A percentile compares a stretch with the other conserved stretches of the same genome.
Evolutionary conservation across 2,113 vertebrate species (phyloP).

Genomic region (Thunnus maccoyii): DNA sequence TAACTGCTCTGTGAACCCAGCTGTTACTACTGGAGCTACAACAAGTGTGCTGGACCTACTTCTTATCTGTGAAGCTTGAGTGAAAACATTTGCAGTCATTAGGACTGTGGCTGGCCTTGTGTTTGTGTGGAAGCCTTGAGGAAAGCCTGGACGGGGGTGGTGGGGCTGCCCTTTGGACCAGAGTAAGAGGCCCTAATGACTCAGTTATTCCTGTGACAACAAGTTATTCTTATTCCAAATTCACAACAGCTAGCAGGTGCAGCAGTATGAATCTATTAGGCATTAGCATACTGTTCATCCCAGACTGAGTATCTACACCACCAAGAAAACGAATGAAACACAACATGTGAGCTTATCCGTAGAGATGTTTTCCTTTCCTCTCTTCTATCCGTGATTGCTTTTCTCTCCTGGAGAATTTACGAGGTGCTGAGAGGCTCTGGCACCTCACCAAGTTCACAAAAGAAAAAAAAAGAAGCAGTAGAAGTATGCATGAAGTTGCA

Average conservation of each 20-base stretch:
- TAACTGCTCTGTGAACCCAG: not conserved
- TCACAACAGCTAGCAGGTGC: not conserved
- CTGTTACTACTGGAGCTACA: not conserved
- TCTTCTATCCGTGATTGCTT: conserved; percentile 18
- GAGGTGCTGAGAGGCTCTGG: conserved; percentile 46
- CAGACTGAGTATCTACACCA: not conserved
- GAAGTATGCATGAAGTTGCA: conserved; percentile 36
- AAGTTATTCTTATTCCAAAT: conserved; percentile 30
- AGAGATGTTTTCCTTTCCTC: conserved; percentile 10
- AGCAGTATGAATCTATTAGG: not conserved
- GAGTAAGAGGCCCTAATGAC: conserved; percentile 38
- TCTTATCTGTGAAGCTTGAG: conserved; percentile 23
- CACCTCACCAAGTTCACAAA: conserved; percentile 33
- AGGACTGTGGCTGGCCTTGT: conserved; percentile 16
- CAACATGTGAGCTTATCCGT: not conserved
- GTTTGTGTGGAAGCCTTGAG: conserved; percentile 32
- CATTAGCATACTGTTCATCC: conserved; percentile 2
- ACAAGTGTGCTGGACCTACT: conserved; percentile 5
- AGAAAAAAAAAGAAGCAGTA: not conserved
- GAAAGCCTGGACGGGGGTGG: conserved; percentile 13
- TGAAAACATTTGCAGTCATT: conserved; percentile 47
- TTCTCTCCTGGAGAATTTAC: conserved; percentile 45
- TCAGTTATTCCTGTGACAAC: conserved; percentile 52
- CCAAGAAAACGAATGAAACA: conserved; percentile 5
- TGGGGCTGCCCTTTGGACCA: conserved; percentile 25